phyloP scores from a whole-genome alignment of 2,888 invertebrate species.

The Agrochola lota region DNA sequence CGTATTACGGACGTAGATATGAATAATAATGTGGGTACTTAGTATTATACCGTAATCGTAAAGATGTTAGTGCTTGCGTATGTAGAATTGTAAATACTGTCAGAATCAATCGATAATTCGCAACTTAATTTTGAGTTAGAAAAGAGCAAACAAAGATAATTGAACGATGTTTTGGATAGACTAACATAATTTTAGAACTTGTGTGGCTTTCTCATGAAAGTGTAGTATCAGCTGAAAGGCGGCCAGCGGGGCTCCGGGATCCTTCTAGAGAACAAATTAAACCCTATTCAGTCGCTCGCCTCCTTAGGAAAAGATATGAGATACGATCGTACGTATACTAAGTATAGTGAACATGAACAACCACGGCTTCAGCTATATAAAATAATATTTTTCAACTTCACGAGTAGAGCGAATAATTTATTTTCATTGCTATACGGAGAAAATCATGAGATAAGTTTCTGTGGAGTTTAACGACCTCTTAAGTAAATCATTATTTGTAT shows the following conservation, averaged over 20 bases:
- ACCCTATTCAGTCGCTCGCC: slow-evolving; percentile 72
- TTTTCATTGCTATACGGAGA: slow-evolving; percentile 26
- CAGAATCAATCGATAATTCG: slow-evolving; percentile 18
- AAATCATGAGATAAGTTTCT: slow-evolving; percentile 34
- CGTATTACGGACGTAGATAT: slow-evolving; percentile 66
- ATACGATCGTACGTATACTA: slow-evolving; percentile 38
- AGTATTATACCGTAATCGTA: slow-evolving; percentile 59
- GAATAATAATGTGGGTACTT: slow-evolving; percentile 69
- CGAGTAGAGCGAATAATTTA: slow-evolving; percentile 27
- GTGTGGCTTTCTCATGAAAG: slow-evolving; percentile 70
- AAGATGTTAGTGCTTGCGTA: slow-evolving; percentile 56
- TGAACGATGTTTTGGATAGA: slow-evolving; percentile 68
- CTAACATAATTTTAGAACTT: slow-evolving; percentile 70
- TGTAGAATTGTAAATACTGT: slow-evolving; percentile 50
- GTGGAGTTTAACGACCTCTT: slow-evolving; percentile 25
- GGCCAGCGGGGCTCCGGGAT: slow-evolving; percentile 65
- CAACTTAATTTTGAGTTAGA: slow-evolving; percentile 39
- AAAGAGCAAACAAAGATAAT: slow-evolving; percentile 64
- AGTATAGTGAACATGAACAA: slow-evolving; percentile 25
- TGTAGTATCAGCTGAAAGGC: slow-evolving; percentile 74
- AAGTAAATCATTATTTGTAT: slow-evolving; percentile 7
- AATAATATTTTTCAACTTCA: slow-evolving; percentile 40
- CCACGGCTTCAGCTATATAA: slow-evolving; percentile 7
- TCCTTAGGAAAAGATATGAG: slow-evolving; percentile 63
- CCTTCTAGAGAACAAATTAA: slow-evolving; percentile 74